phyloP scores from a whole-genome alignment of 1,140 invertebrate species.

The Andricus grossulariae region DNA sequence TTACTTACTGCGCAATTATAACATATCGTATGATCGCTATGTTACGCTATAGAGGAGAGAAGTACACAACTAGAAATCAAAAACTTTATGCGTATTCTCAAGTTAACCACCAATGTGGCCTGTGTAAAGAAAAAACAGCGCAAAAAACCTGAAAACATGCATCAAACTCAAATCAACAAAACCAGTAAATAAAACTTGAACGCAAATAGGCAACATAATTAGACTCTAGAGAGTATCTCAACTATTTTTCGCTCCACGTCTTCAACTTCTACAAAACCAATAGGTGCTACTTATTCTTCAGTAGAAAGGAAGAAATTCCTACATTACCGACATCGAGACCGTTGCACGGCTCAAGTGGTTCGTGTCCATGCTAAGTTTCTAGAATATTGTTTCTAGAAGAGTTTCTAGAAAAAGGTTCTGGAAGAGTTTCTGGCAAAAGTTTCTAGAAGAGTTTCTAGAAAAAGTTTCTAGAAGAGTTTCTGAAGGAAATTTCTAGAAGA shows the following conservation, averaged over 20 bases:
- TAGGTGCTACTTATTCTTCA: too few species aligned
- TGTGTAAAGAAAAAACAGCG: constrained; percentile 63
- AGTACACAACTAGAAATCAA: constrained; percentile 55
- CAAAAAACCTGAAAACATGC: constrained; percentile 74
- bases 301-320: too few species aligned
- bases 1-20: constrained; percentile 68
- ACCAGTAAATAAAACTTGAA: constrained; percentile 54
- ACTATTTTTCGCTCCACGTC: neutral
- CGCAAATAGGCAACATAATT: constrained; percentile 40
- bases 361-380: too few species aligned
- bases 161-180: constrained; percentile 65
- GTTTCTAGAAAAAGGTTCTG: too few species aligned
- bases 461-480: too few species aligned
- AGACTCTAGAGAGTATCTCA: neutral
- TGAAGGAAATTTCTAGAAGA: too few species aligned
- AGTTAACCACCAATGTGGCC: constrained; percentile 55
- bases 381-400: too few species aligned
- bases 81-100: constrained; percentile 35
- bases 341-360: too few species aligned
- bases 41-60: constrained; percentile 66
- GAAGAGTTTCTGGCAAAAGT: too few species aligned
- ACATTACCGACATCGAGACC: too few species aligned
- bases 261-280: too few species aligned
- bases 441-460: too few species aligned
- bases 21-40: constrained; percentile 63